These are phyloP conservation scores for Poeciliopsis turrubarensis DNA, from an alignment of 2,113 vertebrate genomes.

Conservation along the genomic window DNA sequence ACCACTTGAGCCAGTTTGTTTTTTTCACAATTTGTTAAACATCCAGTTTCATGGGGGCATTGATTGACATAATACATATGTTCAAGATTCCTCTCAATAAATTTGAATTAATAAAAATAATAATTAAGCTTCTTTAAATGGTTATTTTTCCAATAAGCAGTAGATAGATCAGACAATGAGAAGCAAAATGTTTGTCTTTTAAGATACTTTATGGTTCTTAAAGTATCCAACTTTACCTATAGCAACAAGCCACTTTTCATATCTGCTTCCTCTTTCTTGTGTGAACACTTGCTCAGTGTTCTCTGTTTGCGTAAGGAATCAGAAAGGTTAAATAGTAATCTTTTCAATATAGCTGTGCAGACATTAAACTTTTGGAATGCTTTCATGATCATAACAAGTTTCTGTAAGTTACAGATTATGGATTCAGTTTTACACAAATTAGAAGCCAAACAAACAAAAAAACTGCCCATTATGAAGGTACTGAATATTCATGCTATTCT, in stretches of 20 bases:
- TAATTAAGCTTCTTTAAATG: background rate
- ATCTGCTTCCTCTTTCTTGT: background rate
- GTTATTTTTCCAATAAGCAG: background rate
- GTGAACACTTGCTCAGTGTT: background rate
- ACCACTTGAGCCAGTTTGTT: background rate
- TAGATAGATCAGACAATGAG: background rate
- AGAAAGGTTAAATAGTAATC: background rate
- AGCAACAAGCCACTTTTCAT: background rate
- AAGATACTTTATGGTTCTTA: too few relatives aligned
- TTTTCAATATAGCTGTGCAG: background rate
- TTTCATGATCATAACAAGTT: background rate
- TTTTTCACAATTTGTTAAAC: background rate
- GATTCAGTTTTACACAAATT: background rate
- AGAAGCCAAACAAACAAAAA: background rate
- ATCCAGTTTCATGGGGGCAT: background rate
- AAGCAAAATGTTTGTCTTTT: background rate
- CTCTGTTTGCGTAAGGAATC: background rate
- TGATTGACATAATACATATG: background rate
- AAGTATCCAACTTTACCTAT: background rate
- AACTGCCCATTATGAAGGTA: background rate
- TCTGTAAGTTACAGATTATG: background rate
- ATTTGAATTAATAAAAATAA: background rate
- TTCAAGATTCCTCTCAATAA: background rate
- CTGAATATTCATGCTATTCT: background rate
- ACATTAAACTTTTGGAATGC: background rate